These are phyloP conservation scores for Lapara coniferarum DNA, from an alignment of 2,888 invertebrate genomes.

Conservation along the genomic window DNA sequence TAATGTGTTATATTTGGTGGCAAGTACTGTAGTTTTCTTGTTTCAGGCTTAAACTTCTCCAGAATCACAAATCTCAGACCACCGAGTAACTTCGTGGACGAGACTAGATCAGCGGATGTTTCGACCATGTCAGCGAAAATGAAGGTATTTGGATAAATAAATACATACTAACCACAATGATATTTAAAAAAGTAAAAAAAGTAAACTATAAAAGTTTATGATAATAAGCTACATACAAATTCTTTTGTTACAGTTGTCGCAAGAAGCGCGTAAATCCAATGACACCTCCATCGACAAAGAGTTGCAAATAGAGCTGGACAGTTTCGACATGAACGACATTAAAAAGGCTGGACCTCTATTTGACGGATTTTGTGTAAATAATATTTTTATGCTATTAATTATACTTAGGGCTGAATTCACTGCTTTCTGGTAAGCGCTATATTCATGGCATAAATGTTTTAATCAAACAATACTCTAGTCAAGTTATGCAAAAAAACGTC, in stretches of 20 bases:
- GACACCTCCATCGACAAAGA: conserved; percentile 65
- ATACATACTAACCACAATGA: neutral
- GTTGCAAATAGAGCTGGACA: conserved; percentile 63
- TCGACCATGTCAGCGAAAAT: conserved; percentile 60
- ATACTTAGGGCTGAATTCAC: neutral
- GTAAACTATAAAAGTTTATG: too few species aligned
- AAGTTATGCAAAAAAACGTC: too few species aligned
- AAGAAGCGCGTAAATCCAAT: conserved; percentile 56
- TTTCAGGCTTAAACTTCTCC: conserved; percentile 75
- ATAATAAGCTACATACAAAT: too few species aligned
- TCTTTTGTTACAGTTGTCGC: conserved; percentile 52
- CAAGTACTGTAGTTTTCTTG: neutral
- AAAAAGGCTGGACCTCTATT: conserved; percentile 91
- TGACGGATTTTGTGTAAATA: conserved; percentile 93
- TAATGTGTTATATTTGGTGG: too few species aligned
- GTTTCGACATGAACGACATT: conserved; percentile 85
- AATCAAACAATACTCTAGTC: too few species aligned
- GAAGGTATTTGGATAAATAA: conserved; percentile 54
- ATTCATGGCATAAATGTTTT: neutral
- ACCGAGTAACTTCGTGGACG: conserved; percentile 70
- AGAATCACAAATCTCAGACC: conserved; percentile 69
- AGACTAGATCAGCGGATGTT: conserved; percentile 62
- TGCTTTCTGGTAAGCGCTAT: too few species aligned
- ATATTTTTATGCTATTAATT: conserved; percentile 45
- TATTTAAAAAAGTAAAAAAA: too few species aligned